These are phyloP conservation scores for Caenorhabditis sp. DNA, from an alignment of 2,888 invertebrate genomes.

Conservation along the genomic window DNA sequence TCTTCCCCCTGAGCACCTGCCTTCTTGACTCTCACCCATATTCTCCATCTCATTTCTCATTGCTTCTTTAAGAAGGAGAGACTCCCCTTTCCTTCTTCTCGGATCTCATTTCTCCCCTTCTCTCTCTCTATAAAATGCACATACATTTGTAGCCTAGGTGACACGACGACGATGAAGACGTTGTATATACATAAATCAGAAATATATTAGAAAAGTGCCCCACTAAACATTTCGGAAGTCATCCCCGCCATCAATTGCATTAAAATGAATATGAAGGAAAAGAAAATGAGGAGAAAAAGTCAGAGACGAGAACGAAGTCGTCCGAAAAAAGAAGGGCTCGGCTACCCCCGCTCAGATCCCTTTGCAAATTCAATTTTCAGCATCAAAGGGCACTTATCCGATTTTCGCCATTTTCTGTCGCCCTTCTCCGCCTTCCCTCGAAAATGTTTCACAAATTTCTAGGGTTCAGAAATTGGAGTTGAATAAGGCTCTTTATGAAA, in stretches of 20 bases:
- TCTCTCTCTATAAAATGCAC: constrained; percentile 50
- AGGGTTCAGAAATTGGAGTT: constrained; percentile 27
- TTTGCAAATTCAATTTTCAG: constrained; percentile 51
- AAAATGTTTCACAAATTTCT: constrained; percentile 3
- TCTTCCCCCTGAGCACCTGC: constrained; percentile 15
- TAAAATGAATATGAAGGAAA: constrained; percentile 22
- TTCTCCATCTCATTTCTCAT: constrained; percentile 42
- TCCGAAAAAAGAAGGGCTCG: constrained; percentile 14
- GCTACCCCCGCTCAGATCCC: background rate
- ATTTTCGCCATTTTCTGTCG: constrained; percentile 7
- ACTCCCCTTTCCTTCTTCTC: background rate
- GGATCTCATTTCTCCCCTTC: constrained; percentile 2
- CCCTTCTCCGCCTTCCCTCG: background rate
- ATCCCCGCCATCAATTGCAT: constrained; percentile 3
- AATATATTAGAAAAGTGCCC: constrained; percentile 7
- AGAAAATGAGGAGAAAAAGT: constrained; percentile 24
- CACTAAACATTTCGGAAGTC: constrained; percentile 26
- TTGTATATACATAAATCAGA: constrained; percentile 32
- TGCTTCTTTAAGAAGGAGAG: constrained; percentile 8
- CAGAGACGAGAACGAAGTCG: background rate
- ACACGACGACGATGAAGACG: constrained; percentile 21
- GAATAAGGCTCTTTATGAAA: constrained; percentile 9
- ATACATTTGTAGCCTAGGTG: constrained; percentile 63
- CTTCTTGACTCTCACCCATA: background rate
- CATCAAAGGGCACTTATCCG: constrained; percentile 59